phyloP scores from a whole-genome alignment of 2,113 vertebrate genomes.

The Chlorodrepanis virens region DNA sequence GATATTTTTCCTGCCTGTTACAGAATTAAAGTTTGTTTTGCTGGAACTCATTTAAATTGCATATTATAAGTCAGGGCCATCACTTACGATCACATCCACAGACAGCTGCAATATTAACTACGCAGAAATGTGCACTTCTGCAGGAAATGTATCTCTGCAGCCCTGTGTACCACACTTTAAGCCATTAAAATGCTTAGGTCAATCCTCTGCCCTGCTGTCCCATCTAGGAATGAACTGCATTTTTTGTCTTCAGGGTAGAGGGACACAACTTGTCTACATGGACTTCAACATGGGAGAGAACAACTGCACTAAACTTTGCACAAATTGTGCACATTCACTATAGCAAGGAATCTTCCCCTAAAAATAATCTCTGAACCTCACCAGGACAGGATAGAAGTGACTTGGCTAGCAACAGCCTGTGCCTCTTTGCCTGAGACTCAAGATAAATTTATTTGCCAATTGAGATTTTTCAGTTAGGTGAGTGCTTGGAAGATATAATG shows the following conservation, averaged over 20 bases:
- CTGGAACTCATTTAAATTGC: neutral
- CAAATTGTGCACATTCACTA: neutral
- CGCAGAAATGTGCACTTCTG: neutral
- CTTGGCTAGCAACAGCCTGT: neutral
- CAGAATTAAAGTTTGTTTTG: neutral
- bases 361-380: neutral
- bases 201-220: neutral
- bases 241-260: neutral
- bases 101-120: neutral
- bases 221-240: neutral
- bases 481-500: neutral
- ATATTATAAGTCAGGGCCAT: neutral
- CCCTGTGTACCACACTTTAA: neutral
- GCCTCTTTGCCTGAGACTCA: neutral
- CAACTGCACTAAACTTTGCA: neutral
- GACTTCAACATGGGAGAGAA: neutral
- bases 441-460: neutral
- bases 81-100: neutral
- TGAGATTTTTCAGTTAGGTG: neutral
- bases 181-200: neutral
- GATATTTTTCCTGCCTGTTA: neutral
- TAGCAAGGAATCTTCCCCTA: neutral
- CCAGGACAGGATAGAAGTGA: neutral
- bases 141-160: neutral
- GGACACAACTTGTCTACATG: neutral